Percentiles rank a stretch among this genome's conserved stretches.
Evolutionary conservation across 2,113 vertebrate species (phyloP).

Genomic region (Junco hyemalis): DNA sequence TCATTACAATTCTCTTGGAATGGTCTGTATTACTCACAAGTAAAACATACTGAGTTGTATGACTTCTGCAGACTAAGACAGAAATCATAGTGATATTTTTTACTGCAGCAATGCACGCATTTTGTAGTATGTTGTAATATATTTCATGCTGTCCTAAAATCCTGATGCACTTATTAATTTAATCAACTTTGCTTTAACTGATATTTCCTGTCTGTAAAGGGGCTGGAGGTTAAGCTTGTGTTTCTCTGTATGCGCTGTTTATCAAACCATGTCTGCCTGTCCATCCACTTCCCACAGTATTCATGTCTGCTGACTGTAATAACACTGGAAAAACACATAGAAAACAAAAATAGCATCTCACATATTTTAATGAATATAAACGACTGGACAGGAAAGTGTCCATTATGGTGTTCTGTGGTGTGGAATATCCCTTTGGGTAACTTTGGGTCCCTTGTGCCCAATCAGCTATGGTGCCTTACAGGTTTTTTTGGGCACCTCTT

Average conservation of each 20-base stretch:
- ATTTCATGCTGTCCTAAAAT: not conserved
- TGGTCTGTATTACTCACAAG: not conserved
- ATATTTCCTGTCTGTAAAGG: not conserved
- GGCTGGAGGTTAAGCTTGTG: not conserved
- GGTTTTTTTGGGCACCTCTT: not conserved
- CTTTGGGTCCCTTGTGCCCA: fast-evolving
- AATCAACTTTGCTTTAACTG: not conserved
- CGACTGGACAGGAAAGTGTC: not conserved
- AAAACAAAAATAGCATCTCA: not conserved
- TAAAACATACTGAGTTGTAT: not conserved
- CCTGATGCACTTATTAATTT: not conserved
- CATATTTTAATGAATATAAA: not conserved
- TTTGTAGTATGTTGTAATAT: not conserved
- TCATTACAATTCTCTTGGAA: not conserved
- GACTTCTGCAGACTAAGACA: not conserved
- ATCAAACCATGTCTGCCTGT: not conserved
- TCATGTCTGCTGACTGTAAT: not conserved
- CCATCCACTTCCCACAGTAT: not conserved
- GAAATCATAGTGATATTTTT: not conserved
- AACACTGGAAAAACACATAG: not conserved
- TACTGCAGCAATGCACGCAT: not conserved
- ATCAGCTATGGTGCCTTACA: no score
- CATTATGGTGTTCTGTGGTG: not conserved
- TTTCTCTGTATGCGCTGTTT: not conserved
- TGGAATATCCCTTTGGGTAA: not conserved